phyloP scores from a whole-genome alignment of 35 echinoderm and acorn worm species.

The Ophioderma brevispina region DNA sequence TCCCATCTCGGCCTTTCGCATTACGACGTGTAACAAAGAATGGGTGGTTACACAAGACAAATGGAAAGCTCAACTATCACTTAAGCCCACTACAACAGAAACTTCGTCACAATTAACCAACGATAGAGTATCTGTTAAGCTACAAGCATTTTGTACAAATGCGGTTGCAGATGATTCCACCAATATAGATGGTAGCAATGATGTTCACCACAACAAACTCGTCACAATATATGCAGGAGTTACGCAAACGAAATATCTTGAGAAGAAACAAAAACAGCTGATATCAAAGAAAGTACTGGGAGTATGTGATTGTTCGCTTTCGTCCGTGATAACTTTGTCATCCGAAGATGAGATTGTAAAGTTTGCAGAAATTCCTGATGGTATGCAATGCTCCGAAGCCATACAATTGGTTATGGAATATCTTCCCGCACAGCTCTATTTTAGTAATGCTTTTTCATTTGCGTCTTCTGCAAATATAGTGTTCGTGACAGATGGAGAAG shows the following conservation, averaged over 20 bases:
- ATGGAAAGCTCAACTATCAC: not conserved
- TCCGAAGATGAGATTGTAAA: not conserved
- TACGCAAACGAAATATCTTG: too few relatives aligned
- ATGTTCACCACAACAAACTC: not conserved
- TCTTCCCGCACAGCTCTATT: not conserved
- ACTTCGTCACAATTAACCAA: not conserved
- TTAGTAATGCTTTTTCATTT: not conserved
- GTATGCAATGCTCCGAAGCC: not conserved
- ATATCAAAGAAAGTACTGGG: too few relatives aligned
- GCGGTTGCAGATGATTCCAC: too few relatives aligned
- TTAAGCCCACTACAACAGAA: not conserved
- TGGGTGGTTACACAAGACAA: not conserved
- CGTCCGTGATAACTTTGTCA: too few relatives aligned
- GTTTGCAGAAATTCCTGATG: not conserved
- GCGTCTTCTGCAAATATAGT: not conserved
- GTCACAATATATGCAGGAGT: too few relatives aligned
- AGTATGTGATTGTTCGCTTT: too few relatives aligned
- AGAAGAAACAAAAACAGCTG: too few relatives aligned
- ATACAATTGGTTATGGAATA: not conserved
- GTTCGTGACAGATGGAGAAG: too few relatives aligned
- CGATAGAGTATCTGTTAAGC: too few relatives aligned
- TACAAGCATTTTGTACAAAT: too few relatives aligned
- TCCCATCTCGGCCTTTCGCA: not conserved
- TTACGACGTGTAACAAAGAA: not conserved
- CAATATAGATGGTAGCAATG: not conserved